These are phyloP conservation scores for Andrena praecox DNA, from an alignment of 2,888 invertebrate species.

Conservation along the genomic window DNA sequence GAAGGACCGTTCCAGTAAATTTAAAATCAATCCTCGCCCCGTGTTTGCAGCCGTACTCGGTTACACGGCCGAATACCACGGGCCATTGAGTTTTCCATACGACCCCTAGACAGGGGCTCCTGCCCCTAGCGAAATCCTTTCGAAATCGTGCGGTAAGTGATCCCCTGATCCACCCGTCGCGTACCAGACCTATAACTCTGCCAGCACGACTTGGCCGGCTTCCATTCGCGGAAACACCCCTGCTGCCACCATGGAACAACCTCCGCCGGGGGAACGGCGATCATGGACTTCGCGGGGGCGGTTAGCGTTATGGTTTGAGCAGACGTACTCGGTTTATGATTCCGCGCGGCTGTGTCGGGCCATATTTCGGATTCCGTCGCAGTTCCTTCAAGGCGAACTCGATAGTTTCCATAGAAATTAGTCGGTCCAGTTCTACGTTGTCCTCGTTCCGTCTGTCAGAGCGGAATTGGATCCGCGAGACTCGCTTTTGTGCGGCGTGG, in stretches of 20 bases:
- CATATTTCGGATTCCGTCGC: conserved; percentile 18
- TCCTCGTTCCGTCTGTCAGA: neutral
- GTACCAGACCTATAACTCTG: conserved; percentile 80
- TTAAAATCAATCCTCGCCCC: conserved; percentile 48
- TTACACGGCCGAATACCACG: conserved; percentile 60
- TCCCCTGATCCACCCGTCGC: conserved; percentile 78
- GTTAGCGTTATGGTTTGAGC: conserved; percentile 63
- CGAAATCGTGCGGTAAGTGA: conserved; percentile 80
- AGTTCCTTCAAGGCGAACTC: neutral
- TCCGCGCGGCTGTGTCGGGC: conserved; percentile 49
- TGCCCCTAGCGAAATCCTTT: conserved; percentile 72
- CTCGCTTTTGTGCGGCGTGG: neutral
- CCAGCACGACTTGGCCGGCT: conserved; percentile 77
- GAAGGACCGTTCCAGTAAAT: conserved; percentile 24
- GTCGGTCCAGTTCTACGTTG: neutral
- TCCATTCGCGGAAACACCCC: conserved; percentile 77
- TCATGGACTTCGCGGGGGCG: conserved; percentile 28
- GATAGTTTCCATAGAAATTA: neutral
- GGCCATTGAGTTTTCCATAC: conserved; percentile 60
- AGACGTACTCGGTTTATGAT: conserved; percentile 68
- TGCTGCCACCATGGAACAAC: conserved; percentile 47
- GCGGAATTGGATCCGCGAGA: neutral
- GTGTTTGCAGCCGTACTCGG: conserved; percentile 50
- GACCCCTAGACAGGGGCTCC: conserved; percentile 46
- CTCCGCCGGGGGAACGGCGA: conserved; percentile 13